These are phyloP conservation scores for Neuroterus valhalla DNA, from an alignment of 1,140 invertebrate genomes.

Conservation along the genomic window DNA sequence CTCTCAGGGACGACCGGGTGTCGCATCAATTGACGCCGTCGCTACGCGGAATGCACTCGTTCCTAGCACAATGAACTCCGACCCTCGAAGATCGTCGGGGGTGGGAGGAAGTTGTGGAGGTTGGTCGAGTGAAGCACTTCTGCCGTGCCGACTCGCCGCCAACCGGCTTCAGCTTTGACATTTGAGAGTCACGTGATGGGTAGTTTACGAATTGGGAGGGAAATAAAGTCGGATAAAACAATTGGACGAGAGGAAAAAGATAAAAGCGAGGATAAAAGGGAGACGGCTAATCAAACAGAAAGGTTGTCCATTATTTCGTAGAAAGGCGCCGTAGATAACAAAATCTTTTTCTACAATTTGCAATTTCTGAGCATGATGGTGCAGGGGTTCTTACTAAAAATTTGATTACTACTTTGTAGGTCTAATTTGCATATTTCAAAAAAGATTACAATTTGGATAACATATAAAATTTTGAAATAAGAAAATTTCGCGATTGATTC, in stretches of 20 bases:
- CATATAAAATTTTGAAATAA: too few species aligned
- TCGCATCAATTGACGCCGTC: slow-evolving; percentile 43
- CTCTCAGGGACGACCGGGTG: slow-evolving; percentile 3
- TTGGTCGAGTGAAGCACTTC: slow-evolving; percentile 29
- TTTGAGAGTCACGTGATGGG: slow-evolving; percentile 3
- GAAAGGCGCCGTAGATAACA: too few species aligned
- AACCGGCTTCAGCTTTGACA: slow-evolving; percentile 27
- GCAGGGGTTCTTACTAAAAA: too few species aligned
- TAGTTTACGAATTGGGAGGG: not conserved
- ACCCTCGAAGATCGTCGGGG: slow-evolving; percentile 49
- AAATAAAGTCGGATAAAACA: not conserved
- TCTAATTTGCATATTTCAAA: too few species aligned
- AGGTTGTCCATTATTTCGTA: too few species aligned
- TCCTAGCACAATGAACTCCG: slow-evolving; percentile 67
- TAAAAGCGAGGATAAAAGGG: not conserved
- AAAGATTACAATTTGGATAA: too few species aligned
- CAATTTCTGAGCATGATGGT: too few species aligned
- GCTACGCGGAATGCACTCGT: slow-evolving; percentile 60
- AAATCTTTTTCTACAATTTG: too few species aligned
- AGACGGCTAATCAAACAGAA: too few species aligned
- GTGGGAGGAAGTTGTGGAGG: slow-evolving; percentile 29
- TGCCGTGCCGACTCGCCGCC: slow-evolving; percentile 8
- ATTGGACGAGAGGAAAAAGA: not conserved
- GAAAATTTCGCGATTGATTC: too few species aligned
- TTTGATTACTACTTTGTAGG: too few species aligned